Conservation (phyloP, 2,113 vertebrate genomes). For the Ondatra zibethicus region DNA sequence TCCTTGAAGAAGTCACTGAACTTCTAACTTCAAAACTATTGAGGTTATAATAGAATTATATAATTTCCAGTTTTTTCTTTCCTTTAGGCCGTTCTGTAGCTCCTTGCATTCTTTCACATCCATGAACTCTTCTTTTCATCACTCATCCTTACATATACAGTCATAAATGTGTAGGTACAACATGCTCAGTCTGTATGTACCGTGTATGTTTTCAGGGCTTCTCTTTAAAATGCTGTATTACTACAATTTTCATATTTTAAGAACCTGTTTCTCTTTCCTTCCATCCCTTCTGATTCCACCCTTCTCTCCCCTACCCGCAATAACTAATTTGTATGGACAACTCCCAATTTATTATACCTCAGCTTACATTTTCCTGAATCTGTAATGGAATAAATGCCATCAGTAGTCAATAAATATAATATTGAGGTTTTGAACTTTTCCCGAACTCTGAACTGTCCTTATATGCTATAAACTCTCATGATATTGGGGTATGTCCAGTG, state of each 20-base stretch:
- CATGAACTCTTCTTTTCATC: not conserved
- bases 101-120: not conserved
- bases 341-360: not conserved
- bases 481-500: not conserved
- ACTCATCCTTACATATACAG: not conserved
- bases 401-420: no score
- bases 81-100: not conserved
- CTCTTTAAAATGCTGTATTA: not conserved
- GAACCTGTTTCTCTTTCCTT: not conserved
- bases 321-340: not conserved
- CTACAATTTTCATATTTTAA: not conserved
- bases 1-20: not conserved
- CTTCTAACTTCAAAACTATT: not conserved
- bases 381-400: not conserved
- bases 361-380: not conserved
- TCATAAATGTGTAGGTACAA: not conserved
- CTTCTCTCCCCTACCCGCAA: not conserved
- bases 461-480: not conserved
- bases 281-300: fast-evolving
- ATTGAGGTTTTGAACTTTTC: not conserved
- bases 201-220: not conserved
- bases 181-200: not conserved
- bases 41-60: not conserved
- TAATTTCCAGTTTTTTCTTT: not conserved
- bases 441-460: not conserved